Conservation (phyloP, 2,113 vertebrate genomes). For the Zosterops japonicus region DNA sequence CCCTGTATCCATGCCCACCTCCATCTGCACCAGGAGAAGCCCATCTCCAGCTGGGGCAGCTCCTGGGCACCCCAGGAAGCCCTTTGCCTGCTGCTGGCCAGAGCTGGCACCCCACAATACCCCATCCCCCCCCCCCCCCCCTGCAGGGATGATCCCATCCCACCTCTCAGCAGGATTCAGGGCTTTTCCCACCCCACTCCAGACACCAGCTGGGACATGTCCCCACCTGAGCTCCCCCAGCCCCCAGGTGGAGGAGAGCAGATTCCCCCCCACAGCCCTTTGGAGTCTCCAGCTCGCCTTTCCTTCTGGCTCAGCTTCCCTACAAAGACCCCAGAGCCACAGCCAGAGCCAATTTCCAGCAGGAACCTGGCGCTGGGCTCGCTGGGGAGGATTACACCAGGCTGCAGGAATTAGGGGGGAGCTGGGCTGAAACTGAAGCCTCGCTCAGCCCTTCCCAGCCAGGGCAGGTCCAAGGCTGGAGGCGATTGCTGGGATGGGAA, state of each 20-base stretch:
- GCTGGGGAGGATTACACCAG: conserved; percentile 52
- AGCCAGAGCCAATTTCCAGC: conserved; percentile 62
- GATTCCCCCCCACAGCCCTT: neutral
- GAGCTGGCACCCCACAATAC: neutral
- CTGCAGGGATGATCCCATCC: rapidly evolving
- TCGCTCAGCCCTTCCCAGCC: neutral
- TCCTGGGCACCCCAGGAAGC: neutral
- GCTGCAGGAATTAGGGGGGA: conserved; percentile 55
- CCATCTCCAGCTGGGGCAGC: neutral
- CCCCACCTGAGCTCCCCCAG: neutral
- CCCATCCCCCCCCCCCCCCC: neutral
- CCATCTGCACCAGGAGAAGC: neutral
- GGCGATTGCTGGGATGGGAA: rapidly evolving
- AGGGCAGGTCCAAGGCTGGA: neutral
- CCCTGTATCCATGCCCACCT: neutral
- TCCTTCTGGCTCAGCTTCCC: conserved; percentile 51
- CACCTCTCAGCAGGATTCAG: neutral
- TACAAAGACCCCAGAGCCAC: conserved; percentile 32
- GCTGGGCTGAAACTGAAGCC: conserved; percentile 10
- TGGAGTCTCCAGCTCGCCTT: neutral
- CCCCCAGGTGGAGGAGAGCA: neutral
- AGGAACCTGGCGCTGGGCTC: conserved; percentile 51
- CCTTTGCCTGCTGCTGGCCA: neutral
- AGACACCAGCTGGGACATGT: neutral
- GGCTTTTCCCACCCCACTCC: neutral